phyloP scores from a whole-genome alignment of 2,113 vertebrate species.

The Protobothrops flavoviridis region DNA sequence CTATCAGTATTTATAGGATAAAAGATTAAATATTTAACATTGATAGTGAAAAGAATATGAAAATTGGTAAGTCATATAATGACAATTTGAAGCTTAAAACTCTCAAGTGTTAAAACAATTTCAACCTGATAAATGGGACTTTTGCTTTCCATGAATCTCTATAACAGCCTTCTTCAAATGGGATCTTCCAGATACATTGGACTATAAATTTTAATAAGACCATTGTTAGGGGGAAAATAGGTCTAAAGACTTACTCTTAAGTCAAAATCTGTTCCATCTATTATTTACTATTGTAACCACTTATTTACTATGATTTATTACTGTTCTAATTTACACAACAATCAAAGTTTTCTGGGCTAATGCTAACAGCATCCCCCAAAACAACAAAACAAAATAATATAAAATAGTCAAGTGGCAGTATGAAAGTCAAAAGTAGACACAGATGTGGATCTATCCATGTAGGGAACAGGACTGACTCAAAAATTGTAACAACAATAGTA shows the following conservation, averaged over 20 bases:
- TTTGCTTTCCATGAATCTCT: neutral
- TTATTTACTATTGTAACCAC: neutral
- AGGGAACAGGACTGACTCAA: neutral
- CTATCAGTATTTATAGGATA: neutral
- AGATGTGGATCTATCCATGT: neutral
- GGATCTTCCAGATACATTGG: neutral
- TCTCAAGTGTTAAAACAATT: too few species aligned
- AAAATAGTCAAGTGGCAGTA: neutral
- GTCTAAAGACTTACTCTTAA: neutral
- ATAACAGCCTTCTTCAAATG: neutral
- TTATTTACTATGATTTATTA: neutral
- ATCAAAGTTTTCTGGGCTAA: neutral
- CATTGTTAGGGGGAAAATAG: neutral
- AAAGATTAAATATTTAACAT: neutral
- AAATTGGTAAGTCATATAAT: neutral
- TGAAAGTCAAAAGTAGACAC: neutral
- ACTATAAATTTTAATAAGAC: neutral
- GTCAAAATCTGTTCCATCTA: neutral
- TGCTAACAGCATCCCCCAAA: neutral
- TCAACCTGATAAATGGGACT: neutral
- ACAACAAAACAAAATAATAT: neutral
- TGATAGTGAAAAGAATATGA: neutral
- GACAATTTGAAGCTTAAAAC: neutral
- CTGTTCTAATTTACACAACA: neutral
- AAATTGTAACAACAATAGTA: neutral